Evolutionary conservation across 2,113 vertebrate genomes (phyloP).

Genomic region (Lamprologus ornatipinnis): DNA sequence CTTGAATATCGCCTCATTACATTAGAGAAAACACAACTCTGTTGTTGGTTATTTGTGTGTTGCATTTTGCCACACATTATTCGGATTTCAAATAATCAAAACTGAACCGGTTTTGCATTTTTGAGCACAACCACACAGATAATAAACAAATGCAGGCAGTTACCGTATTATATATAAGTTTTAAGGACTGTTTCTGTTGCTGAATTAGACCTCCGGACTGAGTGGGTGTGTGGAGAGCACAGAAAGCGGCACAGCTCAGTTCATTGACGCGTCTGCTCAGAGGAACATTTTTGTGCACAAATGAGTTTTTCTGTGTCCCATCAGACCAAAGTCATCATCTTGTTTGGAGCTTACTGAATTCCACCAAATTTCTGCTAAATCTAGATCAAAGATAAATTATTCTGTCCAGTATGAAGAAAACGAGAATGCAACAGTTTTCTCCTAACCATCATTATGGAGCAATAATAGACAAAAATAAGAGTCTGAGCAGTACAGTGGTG

Average conservation of each 20-base stretch:
- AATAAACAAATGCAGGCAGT: background rate
- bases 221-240: background rate
- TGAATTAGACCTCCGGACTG: background rate
- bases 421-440: background rate
- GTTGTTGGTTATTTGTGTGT: background rate
- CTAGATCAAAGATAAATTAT: background rate
- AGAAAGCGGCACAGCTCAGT: background rate
- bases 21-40: background rate
- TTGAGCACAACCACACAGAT: background rate
- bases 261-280: background rate
- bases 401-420: background rate
- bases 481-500: background rate
- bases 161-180: background rate
- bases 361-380: background rate
- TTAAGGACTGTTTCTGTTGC: background rate
- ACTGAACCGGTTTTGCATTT: background rate
- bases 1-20: background rate
- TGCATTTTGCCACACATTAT: background rate
- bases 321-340: background rate
- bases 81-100: background rate
- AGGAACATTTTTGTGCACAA: background rate
- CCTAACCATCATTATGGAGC: background rate
- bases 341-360: background rate
- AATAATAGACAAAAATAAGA: background rate
- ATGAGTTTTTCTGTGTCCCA: background rate